Percentiles rank a stretch among this genome's conserved stretches.
Evolutionary conservation across 2,888 invertebrate species (phyloP).

Genomic region (Galeruca laticollis): DNA sequence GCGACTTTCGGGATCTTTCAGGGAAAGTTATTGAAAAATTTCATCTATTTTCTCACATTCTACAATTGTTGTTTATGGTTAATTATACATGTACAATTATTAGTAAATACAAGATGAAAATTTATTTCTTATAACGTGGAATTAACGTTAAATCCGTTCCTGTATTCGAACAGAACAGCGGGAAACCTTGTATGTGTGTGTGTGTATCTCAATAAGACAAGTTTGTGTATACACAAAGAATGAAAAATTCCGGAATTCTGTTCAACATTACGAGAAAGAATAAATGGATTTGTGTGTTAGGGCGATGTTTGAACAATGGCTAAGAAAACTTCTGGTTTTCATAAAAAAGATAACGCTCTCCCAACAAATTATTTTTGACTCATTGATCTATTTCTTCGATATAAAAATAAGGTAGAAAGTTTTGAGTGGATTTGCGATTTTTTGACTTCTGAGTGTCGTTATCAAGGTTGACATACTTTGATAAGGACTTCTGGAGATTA

Average conservation of each 20-base stretch:
- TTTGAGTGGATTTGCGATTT: not conserved
- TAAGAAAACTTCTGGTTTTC: conserved; percentile 21
- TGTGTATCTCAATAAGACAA: conserved; percentile 22
- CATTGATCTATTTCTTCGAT: conserved; percentile 8
- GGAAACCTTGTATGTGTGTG: not conserved
- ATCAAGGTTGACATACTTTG: not conserved
- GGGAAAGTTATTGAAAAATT: too few species aligned
- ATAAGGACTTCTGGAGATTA: too few species aligned
- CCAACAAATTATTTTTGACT: conserved; percentile 14
- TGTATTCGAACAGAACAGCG: conserved; percentile 17
- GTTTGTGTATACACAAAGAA: conserved; percentile 32
- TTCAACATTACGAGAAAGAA: conserved; percentile 14
- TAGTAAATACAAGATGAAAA: too few species aligned
- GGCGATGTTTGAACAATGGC: conserved; percentile 27
- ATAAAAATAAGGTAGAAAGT: conserved; percentile 2
- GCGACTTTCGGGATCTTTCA: too few species aligned
- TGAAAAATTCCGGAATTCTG: conserved; percentile 24
- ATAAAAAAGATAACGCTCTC: conserved; percentile 6
- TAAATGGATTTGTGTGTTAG: conserved; percentile 30
- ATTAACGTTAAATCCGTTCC: not conserved
- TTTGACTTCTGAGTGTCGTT: conserved; percentile 2
- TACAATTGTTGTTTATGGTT: too few species aligned
- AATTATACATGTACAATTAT: too few species aligned
- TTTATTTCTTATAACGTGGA: too few species aligned
- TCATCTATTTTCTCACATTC: too few species aligned